Conservation (phyloP, 2,888 invertebrate genomes). For the Drosophila heteroneura region DNA sequence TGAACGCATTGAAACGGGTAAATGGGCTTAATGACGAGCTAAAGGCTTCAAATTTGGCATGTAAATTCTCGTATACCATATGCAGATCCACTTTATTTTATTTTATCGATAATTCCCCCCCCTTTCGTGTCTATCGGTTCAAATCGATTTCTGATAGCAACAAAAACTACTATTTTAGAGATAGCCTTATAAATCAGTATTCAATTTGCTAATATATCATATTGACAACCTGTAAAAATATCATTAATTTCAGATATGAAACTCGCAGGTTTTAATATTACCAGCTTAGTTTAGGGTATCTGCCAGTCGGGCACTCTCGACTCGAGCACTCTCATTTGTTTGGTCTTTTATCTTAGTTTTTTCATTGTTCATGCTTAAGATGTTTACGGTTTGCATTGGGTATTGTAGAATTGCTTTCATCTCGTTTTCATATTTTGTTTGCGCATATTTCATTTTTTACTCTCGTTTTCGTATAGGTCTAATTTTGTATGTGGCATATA, state of each 20-base stretch:
- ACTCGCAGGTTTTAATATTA: not conserved
- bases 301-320: not conserved
- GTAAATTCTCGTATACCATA: not conserved
- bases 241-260: not conserved
- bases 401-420: conserved; percentile 27
- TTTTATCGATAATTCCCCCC: not conserved
- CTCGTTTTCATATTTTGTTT: conserved; percentile 30
- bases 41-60: not conserved
- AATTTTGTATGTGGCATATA: conserved; percentile 5
- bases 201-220: not conserved
- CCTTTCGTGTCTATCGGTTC: not conserved
- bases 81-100: not conserved
- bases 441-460: conserved; percentile 5
- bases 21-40: not conserved
- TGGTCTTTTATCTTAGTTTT: conserved; percentile 33
- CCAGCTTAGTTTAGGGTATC: not conserved
- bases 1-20: not conserved
- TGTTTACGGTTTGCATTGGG: conserved; percentile 35
- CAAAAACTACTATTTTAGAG: not conserved
- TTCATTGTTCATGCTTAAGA: conserved; percentile 32
- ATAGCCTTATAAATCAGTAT: not conserved
- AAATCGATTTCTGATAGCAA: not conserved
- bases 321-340: not conserved
- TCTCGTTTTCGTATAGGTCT: conserved; percentile 10
- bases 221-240: not conserved